A percentile compares a stretch with the other conserved stretches of the same genome.
Evolutionary conservation across 1,140 invertebrate species (phyloP).

Genomic region (Pseudomyrmex concolor): DNA sequence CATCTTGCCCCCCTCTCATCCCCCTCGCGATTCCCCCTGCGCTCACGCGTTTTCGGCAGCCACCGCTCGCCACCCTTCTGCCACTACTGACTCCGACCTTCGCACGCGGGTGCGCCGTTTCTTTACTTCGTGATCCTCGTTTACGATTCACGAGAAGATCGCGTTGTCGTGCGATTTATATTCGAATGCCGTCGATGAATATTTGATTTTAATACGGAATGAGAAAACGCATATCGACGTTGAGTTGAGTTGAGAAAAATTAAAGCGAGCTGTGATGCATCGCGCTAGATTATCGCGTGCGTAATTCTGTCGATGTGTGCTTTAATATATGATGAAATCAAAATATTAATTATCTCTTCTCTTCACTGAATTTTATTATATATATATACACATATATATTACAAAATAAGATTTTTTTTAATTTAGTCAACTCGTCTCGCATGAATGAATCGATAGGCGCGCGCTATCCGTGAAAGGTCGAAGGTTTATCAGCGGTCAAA

Average conservation of each 20-base stretch:
- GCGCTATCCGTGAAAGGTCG: slow-evolving; percentile 30
- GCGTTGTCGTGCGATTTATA: background rate
- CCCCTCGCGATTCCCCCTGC: slow-evolving; percentile 50
- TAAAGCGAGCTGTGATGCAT: background rate
- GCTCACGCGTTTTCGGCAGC: slow-evolving; percentile 65
- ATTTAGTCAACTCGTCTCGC: background rate
- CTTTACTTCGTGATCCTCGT: slow-evolving; percentile 31
- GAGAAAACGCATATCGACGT: background rate
- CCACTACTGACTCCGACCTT: slow-evolving; percentile 65
- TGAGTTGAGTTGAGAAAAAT: background rate
- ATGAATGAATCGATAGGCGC: slow-evolving; percentile 27
- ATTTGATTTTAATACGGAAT: background rate
- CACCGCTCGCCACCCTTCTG: slow-evolving; percentile 68
- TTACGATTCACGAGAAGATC: slow-evolving; percentile 31
- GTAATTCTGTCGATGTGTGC: no score
- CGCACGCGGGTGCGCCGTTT: slow-evolving; percentile 47
- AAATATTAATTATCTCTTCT: background rate
- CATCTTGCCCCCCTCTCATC: slow-evolving; percentile 80
- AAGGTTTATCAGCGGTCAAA: background rate
- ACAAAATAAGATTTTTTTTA: no score
- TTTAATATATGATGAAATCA: background rate
- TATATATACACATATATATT: no score
- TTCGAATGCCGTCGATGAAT: background rate
- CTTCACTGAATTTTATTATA: no score
- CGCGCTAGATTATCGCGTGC: background rate